Conservation (phyloP, 2,797 vertebrate species). For the Coilia nasus region DNA sequence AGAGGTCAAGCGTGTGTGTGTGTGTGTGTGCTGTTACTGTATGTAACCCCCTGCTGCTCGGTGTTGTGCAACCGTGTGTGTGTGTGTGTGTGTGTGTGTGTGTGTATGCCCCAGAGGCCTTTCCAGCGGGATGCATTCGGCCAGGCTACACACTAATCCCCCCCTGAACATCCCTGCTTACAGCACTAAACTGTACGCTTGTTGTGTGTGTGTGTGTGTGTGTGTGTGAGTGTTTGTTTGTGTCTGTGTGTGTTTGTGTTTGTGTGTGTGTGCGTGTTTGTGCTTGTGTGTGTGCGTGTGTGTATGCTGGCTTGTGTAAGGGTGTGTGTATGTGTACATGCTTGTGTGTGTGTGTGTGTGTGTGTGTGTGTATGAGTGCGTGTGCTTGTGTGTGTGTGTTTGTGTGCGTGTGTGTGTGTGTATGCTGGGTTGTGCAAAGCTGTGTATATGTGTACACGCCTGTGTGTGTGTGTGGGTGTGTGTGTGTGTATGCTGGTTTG, state of each 20-base stretch:
- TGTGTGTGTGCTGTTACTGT: background rate
- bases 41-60: no score
- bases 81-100: no score
- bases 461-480: background rate
- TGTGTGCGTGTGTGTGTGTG: background rate
- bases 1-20: background rate
- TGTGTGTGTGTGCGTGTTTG: background rate
- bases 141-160: background rate
- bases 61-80: conserved; percentile 2
- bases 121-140: background rate
- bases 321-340: background rate
- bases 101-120: background rate
- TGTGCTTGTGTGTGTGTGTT: background rate
- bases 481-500: background rate
- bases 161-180: background rate
- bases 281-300: background rate
- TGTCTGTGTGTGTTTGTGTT: no score
- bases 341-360: background rate
- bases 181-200: background rate
- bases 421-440: no score
- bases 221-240: no score
- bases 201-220: background rate
- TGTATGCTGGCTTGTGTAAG: no score
- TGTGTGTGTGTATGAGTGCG: background rate
- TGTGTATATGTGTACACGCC: background rate